These are phyloP conservation scores for Euphonia xanthogaster DNA, from an alignment of 2,797 vertebrate species.

Conservation along the genomic window DNA sequence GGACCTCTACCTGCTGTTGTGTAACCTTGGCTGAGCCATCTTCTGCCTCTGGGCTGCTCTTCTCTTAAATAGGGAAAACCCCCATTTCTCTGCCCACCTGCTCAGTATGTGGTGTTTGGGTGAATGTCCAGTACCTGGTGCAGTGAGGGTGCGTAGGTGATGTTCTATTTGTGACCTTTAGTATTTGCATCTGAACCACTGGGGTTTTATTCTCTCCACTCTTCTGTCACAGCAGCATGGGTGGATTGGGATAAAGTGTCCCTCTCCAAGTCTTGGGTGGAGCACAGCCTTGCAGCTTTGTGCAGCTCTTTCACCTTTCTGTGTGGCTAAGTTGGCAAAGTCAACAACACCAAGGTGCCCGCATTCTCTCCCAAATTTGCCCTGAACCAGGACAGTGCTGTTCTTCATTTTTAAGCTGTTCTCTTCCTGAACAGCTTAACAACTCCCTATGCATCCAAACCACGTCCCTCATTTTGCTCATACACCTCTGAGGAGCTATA, in stretches of 20 bases:
- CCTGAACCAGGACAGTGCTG: too few species aligned
- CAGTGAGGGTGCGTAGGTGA: background rate
- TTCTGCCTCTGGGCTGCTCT: background rate
- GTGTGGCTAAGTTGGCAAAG: background rate
- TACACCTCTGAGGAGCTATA: background rate
- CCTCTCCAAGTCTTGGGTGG: background rate
- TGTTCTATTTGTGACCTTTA: background rate
- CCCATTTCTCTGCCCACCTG: background rate
- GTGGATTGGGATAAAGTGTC: background rate
- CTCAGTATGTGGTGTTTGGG: background rate
- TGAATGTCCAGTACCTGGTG: background rate
- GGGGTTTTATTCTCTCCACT: background rate
- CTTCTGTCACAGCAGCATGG: background rate
- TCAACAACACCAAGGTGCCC: background rate
- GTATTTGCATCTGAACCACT: background rate
- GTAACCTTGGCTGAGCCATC: background rate
- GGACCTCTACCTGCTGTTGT: background rate
- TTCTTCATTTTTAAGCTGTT: background rate
- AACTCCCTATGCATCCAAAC: background rate
- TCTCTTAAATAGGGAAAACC: background rate
- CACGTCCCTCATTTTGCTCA: background rate
- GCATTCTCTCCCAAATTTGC: too few species aligned
- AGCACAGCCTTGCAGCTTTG: background rate
- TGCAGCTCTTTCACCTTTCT: background rate
- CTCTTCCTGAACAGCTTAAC: background rate